Evolutionary conservation across 1,140 invertebrate species (phyloP), one percentile per base, ranked within the genome.

Genomic region (Cotesia chilonis): DNA sequence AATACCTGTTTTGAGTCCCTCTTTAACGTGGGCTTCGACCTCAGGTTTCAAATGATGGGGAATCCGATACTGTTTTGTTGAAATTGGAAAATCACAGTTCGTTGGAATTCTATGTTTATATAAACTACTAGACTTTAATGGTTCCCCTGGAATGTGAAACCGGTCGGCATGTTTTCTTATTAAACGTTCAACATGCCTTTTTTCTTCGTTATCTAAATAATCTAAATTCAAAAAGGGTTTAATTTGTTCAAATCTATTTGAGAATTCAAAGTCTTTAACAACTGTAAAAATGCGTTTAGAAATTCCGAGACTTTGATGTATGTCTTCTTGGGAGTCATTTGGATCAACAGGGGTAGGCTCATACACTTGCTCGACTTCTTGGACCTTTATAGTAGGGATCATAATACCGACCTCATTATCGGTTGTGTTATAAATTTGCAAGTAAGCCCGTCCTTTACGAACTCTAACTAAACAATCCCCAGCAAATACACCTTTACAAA

Each of bases 381-480:
- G 52, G 14, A 68, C 28, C 4, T 10, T 68, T 41, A 68, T 4
- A 9, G 68, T 70, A 36, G 68, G 68, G 28, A 70, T 70, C 61
- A 4, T 60, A 6, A 70, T 20, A 12, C 59, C 68, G 4, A 71
- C 38, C 38, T 71, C 59, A 38, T 71, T 38, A 4, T 71, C 47
- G 4, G 51, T 63, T 47, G 61, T 64, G 17, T 71, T 71, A 55
- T 64, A 51, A 17, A 64, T 51, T 55, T 63, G 60, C 4, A 71
- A 0, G 28, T 71, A 64, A 1, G 70, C 60, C 4, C 55, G 20
- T 3, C 47, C 70, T 14, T 71, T 64, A 4, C 64, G 10, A 65
- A 38, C 17, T 10, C 17, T 4, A 54, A 70, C 68, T 41, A 70
- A 52, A 63, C 37, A 47, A 4, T 70, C 4, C 10, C 68, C 68